Evolutionary conservation across 64 coral and sea anemone species (phyloP).

Genomic region (Platygyra sinensis): DNA sequence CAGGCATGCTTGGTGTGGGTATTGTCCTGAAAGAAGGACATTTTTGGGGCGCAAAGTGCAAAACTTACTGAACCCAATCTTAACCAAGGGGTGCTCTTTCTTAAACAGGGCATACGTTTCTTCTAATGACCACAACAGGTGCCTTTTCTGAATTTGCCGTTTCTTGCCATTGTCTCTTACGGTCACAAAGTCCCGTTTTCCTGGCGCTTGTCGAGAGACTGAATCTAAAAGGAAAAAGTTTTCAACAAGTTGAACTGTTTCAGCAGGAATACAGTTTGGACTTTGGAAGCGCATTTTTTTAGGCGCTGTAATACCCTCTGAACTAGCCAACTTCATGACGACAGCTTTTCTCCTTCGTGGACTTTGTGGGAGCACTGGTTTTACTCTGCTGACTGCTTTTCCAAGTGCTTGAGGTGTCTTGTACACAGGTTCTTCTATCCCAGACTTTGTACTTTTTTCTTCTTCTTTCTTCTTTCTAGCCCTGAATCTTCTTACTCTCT

Average conservation of each 20-base stretch:
- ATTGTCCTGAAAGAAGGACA: constrained; percentile 67
- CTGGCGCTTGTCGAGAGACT: constrained; percentile 33
- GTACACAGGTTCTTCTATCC: not conserved
- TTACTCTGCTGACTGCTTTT: not conserved
- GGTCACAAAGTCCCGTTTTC: constrained; percentile 14
- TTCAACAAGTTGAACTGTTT: constrained; percentile 8
- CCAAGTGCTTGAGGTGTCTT: constrained; percentile 21
- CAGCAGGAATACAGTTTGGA: not conserved
- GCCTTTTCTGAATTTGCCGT: constrained; percentile 20
- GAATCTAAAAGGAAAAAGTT: constrained; percentile 31
- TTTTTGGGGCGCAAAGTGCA: constrained; percentile 37
- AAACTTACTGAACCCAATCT: constrained; percentile 71
- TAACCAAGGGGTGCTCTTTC: constrained; percentile 27
- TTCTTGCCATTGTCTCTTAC: not conserved
- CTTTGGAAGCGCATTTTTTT: not conserved
- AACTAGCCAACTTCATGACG: constrained; percentile 15
- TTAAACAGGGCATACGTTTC: constrained; percentile 39
- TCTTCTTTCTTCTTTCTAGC: not conserved
- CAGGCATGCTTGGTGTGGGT: constrained; percentile 60
- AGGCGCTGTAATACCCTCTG: constrained; percentile 7
- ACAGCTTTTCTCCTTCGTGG: constrained; percentile 49
- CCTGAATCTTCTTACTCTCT: not conserved
- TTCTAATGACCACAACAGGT: constrained; percentile 26
- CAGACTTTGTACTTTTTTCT: not conserved
- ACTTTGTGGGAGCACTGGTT: constrained; percentile 4